Conservation (phyloP, 1,140 invertebrate species). For the Cepaea nemoralis region DNA sequence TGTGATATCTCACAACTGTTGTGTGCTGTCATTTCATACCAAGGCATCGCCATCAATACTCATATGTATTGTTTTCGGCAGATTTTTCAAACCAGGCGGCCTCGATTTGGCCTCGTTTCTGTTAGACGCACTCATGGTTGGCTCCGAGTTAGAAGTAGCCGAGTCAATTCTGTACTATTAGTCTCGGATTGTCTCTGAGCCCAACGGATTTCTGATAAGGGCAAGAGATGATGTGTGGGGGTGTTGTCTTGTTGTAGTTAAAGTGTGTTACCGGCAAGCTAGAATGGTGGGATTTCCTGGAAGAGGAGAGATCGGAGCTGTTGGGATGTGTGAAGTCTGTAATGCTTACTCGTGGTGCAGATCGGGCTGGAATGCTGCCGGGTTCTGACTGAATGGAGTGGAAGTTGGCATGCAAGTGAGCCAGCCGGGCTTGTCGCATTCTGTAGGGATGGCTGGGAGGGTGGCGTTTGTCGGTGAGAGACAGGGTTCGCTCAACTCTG, state of each 20-base stretch:
- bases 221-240: not conserved
- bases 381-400: constrained; percentile 37
- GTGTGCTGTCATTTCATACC: too few relatives aligned
- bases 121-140: not conserved
- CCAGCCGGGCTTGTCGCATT: constrained; percentile 20
- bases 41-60: constrained; percentile 33
- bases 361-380: not conserved
- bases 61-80: constrained; percentile 31
- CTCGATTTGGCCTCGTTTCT: not conserved
- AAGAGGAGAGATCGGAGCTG: not conserved
- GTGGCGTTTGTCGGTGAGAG: constrained; percentile 18
- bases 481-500: constrained; percentile 23
- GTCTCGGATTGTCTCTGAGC: not conserved
- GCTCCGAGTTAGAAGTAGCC: constrained; percentile 14
- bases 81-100: constrained; percentile 8
- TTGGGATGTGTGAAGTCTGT: constrained; percentile 6
- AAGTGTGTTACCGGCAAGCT: not conserved
- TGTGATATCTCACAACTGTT: too few relatives aligned
- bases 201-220: not conserved
- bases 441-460: constrained; percentile 12
- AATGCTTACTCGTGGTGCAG: constrained; percentile 18
- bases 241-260: not conserved
- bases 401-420: constrained; percentile 29
- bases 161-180: constrained; percentile 11
- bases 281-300: not conserved